Conservation (phyloP, 2,113 vertebrate genomes). For the Mixornis gularis region DNA sequence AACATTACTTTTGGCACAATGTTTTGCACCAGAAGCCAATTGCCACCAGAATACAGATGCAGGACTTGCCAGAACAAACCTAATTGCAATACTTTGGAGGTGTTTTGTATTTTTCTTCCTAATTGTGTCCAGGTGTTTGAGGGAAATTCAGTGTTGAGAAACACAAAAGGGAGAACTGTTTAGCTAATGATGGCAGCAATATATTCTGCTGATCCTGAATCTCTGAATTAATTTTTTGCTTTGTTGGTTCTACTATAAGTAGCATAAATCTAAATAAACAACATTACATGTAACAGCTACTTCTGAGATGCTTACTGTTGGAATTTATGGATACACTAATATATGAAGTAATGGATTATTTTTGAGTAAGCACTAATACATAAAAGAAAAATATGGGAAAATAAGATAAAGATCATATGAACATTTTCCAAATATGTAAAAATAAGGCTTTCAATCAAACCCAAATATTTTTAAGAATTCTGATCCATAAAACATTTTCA, state of each 20-base stretch:
- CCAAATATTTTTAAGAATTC: background rate
- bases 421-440: background rate
- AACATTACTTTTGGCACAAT: conserved; percentile 46
- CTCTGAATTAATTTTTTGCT: background rate
- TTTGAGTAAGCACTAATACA: background rate
- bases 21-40: background rate
- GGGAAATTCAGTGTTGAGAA: conserved; percentile 9
- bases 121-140: conserved; percentile 51
- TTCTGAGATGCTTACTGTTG: background rate
- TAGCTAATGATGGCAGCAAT: background rate
- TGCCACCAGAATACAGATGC: conserved; percentile 28
- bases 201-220: background rate
- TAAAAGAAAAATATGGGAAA: background rate
- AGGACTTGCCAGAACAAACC: conserved; percentile 54
- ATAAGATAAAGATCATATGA: background rate
- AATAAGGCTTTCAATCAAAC: background rate
- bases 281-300: background rate
- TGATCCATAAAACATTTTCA: background rate
- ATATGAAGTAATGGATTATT: background rate
- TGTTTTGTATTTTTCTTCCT: conserved; percentile 48
- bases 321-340: background rate
- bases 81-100: conserved; percentile 38
- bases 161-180: background rate
- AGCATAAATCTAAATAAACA: background rate
- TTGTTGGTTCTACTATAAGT: background rate